Percentiles rank a stretch among this genome's conserved stretches.
Evolutionary conservation across 2,113 vertebrate species (phyloP).

Genomic region (Oncorhynchus clarkii): DNA sequence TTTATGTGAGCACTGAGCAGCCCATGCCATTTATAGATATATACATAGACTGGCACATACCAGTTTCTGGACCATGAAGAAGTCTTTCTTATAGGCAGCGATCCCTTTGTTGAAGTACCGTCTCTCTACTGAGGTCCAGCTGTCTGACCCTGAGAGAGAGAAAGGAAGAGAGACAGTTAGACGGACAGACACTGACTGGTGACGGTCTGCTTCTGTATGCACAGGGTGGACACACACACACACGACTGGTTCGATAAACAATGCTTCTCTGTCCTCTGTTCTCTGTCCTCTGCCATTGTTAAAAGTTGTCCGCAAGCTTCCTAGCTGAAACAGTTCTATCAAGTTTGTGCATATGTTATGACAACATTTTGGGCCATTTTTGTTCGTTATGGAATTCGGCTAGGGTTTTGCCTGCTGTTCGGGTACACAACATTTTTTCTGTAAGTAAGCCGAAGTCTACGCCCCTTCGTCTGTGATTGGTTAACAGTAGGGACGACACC

Average conservation of each 20-base stretch:
- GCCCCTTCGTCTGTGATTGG: no score
- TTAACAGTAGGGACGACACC: no score
- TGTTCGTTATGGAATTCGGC: no score
- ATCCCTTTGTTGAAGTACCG: conserved; percentile 96
- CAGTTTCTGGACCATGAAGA: conserved; percentile 97
- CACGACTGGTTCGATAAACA: conserved; percentile 56
- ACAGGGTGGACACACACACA: conserved; percentile 20
- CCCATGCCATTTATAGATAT: no score
- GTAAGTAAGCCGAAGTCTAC: no score
- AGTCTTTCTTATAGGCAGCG: conserved; percentile 92
- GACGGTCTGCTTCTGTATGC: conserved; percentile 4
- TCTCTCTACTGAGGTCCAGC: conserved; percentile 87
- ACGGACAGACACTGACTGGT: not conserved
- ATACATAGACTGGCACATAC: conserved; percentile 58
- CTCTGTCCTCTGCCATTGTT: conserved; percentile 27
- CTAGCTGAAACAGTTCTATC: no score
- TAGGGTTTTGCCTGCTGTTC: no score
- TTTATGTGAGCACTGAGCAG: no score
- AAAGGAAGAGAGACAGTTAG: not conserved
- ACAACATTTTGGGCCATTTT: no score
- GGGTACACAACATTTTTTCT: no score
- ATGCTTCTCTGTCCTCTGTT: conserved; percentile 64
- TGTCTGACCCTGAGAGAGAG: conserved; percentile 84
- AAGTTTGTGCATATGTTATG: no score
- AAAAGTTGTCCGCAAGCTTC: not conserved